Conservation (phyloP, 2,113 vertebrate genomes). For the Patagioenas fasciata region DNA sequence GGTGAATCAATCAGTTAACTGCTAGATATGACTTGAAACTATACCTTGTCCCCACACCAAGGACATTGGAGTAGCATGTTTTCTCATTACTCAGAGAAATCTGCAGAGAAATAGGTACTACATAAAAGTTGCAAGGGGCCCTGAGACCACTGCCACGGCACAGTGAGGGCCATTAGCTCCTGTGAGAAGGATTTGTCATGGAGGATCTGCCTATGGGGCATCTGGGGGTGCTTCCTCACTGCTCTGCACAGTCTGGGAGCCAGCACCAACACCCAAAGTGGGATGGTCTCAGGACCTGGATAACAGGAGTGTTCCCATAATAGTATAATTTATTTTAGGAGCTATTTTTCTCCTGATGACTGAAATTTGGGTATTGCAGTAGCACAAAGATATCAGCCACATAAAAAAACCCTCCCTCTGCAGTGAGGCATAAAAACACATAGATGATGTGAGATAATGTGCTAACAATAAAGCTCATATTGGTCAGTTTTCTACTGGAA, state of each 20-base stretch:
- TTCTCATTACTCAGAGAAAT: background rate
- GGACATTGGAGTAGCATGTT: background rate
- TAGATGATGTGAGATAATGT: background rate
- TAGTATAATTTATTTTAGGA: background rate
- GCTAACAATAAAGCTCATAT: background rate
- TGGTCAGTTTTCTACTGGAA: conserved; percentile 11
- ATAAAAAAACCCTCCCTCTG: background rate
- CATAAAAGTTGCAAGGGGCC: background rate
- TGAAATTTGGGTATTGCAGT: background rate
- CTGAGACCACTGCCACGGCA: rapidly evolving
- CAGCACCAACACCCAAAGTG: background rate
- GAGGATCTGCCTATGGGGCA: background rate
- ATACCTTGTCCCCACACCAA: background rate
- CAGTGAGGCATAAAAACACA: background rate
- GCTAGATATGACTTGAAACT: background rate
- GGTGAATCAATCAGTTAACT: background rate
- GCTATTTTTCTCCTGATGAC: background rate
- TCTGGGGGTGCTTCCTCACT: background rate
- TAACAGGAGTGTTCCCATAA: background rate
- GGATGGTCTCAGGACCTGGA: background rate
- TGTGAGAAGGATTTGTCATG: background rate
- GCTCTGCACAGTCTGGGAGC: background rate
- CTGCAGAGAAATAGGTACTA: background rate
- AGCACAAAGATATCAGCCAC: background rate
- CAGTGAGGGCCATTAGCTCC: background rate